These are phyloP conservation scores for Sphaerophoria taeniata DNA, from an alignment of 2,888 invertebrate species.

Conservation along the genomic window DNA sequence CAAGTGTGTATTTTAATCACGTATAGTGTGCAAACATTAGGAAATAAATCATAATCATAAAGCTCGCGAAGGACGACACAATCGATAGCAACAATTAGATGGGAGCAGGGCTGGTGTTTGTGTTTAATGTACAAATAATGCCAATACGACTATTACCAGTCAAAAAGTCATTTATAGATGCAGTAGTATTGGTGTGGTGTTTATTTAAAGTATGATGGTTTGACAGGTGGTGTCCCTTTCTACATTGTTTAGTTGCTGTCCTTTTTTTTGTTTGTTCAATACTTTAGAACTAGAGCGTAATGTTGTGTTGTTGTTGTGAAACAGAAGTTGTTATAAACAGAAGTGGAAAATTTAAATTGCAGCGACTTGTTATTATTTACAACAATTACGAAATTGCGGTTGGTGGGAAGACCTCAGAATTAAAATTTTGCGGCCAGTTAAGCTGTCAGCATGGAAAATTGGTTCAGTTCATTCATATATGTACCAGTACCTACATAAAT, in stretches of 20 bases:
- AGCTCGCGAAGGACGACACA: slow-evolving; percentile 15
- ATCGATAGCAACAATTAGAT: slow-evolving; percentile 44
- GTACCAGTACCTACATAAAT: background rate
- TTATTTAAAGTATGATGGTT: slow-evolving; percentile 62
- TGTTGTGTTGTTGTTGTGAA: background rate
- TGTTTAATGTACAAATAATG: slow-evolving; percentile 44
- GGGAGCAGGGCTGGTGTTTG: background rate
- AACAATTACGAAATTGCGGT: slow-evolving; percentile 41
- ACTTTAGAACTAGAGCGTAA: background rate
- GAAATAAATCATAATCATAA: slow-evolving; percentile 69
- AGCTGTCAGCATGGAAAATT: slow-evolving; percentile 42
- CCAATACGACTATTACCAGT: slow-evolving; percentile 70
- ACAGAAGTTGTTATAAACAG: slow-evolving; percentile 4
- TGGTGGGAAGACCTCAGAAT: slow-evolving; percentile 44
- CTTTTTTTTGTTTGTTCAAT: slow-evolving; percentile 42
- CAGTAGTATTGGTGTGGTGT: slow-evolving; percentile 15
- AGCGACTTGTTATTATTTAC: slow-evolving; percentile 46
- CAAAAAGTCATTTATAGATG: slow-evolving; percentile 48
- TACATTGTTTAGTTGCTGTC: slow-evolving; percentile 56
- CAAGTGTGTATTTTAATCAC: slow-evolving; percentile 33
- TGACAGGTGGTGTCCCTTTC: slow-evolving; percentile 69
- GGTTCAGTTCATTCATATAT: slow-evolving; percentile 41
- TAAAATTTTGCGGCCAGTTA: slow-evolving; percentile 57
- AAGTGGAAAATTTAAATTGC: slow-evolving; percentile 18
- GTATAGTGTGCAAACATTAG: slow-evolving; percentile 57